Base-by-base conservation (phyloP, 2,797 vertebrate genomes). In the Anguilla megastoma region DNA sequence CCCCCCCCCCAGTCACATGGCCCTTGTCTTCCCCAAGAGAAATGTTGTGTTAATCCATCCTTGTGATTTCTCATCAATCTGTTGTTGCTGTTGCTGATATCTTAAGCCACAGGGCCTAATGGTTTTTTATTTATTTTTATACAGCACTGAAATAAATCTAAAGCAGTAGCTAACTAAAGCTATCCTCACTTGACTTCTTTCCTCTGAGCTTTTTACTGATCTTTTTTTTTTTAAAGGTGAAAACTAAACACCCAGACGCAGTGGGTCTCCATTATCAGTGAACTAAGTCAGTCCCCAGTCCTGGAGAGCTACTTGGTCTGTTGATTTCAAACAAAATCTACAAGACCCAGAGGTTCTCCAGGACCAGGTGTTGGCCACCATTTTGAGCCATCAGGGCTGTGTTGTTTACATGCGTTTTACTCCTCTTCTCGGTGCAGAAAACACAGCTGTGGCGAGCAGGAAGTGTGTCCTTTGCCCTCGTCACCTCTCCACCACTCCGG, bases 401-500 rank as follows among this genome's bases (percentile, higher is more conserved):
- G n/a, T 56, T 48, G 56, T 48, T 45, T 66, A 63, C 6, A 1
- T 4, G 27, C 6, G 18, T 56, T 54, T 71, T 86, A 4, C 36
- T 0, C 3, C 45, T 50, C 63, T 52, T 3, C 2, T 87, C 58
- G 48, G 79, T 89, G 86, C 93, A 99, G 99, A 91, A 99, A 99
- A 95, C 98, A 99, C 95, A 99, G 98, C 93, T 99, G 98, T 90
- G 98, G 98, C 0, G 99, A 99, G 87, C 98, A 97, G 56, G 99
- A 99, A 87, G 96, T 96, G 54, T 97, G 97, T 92, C 97, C 96
- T 0, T 94, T 99, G 90, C 97, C 98, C 3, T 99, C 98, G 0
- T 97, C 98, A 0, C 97, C 98, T 16, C 97, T 99, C 3, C 97
- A 98, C 88, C 96, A 97, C 87, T 91, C 97, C 0, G 90, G 93